Percentiles rank a stretch among this genome's conserved stretches.
These are phyloP conservation scores for Caenorhabditis sinica DNA, from an alignment of 2,888 invertebrate species.

Conservation along the genomic window DNA sequence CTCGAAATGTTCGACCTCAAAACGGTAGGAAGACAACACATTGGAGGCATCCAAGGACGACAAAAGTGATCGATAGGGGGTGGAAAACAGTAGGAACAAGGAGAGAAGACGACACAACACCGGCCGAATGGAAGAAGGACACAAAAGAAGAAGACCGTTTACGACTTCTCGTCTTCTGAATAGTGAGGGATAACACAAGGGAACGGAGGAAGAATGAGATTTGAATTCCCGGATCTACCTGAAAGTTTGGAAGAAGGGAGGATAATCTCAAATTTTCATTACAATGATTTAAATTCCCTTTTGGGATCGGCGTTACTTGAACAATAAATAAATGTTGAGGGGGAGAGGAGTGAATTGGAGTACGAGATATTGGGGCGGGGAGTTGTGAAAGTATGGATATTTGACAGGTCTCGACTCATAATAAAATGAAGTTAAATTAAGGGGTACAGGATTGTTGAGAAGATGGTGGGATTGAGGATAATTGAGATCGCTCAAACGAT, in stretches of 20 bases:
- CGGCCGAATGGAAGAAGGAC: conserved; percentile 9
- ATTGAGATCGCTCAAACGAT: conserved; percentile 30
- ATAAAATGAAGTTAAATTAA: conserved; percentile 1
- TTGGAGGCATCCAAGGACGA: conserved; percentile 27
- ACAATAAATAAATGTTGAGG: neutral
- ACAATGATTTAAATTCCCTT: neutral
- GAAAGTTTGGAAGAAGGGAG: neutral
- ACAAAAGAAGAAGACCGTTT: conserved; percentile 6
- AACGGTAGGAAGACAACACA: conserved; percentile 36
- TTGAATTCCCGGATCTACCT: neutral
- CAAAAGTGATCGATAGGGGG: conserved; percentile 34
- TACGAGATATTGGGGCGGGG: neutral
- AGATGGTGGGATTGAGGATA: neutral
- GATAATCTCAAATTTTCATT: conserved; percentile 9
- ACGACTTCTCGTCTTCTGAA: conserved; percentile 17
- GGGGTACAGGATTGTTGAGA: neutral
- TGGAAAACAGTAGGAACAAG: conserved; percentile 39
- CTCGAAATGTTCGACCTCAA: conserved; percentile 42
- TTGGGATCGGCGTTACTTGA: neutral
- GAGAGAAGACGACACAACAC: conserved; percentile 28
- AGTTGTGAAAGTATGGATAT: neutral
- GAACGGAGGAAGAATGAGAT: neutral
- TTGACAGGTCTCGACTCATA: conserved; percentile 13
- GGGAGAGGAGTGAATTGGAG: conserved; percentile 4
- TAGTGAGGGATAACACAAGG: conserved; percentile 2